Conservation (phyloP, 2,797 vertebrate species). For the Acropternis orthonyx region DNA sequence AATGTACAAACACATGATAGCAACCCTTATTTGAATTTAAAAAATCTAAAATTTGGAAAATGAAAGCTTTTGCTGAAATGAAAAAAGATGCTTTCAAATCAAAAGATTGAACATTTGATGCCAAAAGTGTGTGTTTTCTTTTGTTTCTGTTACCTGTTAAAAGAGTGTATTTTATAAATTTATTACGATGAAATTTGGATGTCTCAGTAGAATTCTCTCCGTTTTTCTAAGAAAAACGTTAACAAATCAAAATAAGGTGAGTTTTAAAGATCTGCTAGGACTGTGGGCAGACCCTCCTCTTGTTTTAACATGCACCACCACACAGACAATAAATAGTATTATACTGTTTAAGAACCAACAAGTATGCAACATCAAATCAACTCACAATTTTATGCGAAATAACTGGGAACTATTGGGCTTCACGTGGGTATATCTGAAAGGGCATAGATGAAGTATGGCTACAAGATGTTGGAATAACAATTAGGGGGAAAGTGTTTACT, state of each 20-base stretch:
- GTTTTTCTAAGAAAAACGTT: not conserved
- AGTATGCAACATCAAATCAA: not conserved
- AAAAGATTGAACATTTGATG: not conserved
- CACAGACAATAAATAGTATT: not conserved
- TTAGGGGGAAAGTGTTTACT: not conserved
- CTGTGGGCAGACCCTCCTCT: not conserved
- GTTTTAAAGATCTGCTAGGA: not conserved
- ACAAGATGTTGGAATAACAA: not conserved
- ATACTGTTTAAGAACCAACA: not conserved
- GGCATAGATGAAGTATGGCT: not conserved
- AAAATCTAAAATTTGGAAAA: not conserved
- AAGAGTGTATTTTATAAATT: not conserved
- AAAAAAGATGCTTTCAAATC: not conserved
- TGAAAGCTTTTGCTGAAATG: not conserved
- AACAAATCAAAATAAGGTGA: not conserved
- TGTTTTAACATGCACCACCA: not conserved
- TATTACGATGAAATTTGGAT: not conserved
- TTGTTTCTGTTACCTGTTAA: not conserved
- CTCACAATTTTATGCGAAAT: not conserved
- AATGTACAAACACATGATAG: not conserved
- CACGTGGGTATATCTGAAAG: not conserved
- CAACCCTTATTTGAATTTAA: not conserved
- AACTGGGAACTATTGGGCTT: not conserved
- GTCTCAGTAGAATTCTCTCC: conserved; percentile 4
- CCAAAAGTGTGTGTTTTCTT: not conserved